Evolutionary conservation across 1,140 invertebrate genomes (phyloP), one percentile per base, ranked within the genome.

Genomic region (Calliphora vicina): DNA sequence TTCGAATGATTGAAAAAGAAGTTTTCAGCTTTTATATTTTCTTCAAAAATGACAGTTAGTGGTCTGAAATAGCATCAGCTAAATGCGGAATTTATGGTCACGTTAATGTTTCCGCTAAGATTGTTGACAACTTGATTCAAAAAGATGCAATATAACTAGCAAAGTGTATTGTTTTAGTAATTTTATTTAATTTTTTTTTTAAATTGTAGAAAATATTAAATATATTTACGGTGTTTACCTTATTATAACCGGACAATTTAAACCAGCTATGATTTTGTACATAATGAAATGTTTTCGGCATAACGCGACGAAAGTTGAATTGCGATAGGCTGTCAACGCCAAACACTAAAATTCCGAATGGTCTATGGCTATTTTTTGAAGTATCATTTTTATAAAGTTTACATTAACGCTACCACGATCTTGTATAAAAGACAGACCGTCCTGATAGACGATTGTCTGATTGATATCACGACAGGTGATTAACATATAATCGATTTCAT

Each of bases 231-330:
- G n/a, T 43, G 12, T 26, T 61, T 82, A 87, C 87, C 86, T 88
- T 88, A 67, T 86, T 88, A 78, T 87, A 88, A 1, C 87, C 87
- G 73, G 81, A 84, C 85, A 87, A 83, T 81, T 89, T 87, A 50
- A 83, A 86, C 86, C 87, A 87, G 0, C 84, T 85, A 0, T 84
- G 83, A 2, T 84, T 82, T n/a, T 82, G 78, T 0, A 88, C 73
- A 43, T 82, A 87, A 26, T 85, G 50, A 20, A 85, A 76, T 0
- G 87, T 81, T 87, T 84, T 84, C 84, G 86, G 83, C 82, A 86
- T 86, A 84, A 85, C 85, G 2, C 87, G 86, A 0, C 86, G 86
- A 87, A 92, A 91, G 86, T 91, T 91, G 1, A 92, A 85, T n/a
- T 85, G 76, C 3, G 87, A 88, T 6, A 88, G 23, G 0, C 83